Conservation (phyloP, 1,140 invertebrate genomes). For the Oedothorax gibbosus region DNA sequence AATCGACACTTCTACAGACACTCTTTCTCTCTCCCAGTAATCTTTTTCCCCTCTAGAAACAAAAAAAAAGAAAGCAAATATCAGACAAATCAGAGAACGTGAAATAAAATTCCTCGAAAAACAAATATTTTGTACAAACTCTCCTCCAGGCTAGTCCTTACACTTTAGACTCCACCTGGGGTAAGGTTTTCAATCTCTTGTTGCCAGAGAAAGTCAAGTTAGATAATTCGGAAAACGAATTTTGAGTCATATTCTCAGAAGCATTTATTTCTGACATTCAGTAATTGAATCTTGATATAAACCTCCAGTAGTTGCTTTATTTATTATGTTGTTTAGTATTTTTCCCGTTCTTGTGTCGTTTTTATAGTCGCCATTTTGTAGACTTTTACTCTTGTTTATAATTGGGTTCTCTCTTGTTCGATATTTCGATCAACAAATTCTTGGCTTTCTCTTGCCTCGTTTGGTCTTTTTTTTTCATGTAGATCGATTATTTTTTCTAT, state of each 20-base stretch:
- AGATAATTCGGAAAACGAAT: conserved; percentile 37
- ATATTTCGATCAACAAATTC: conserved; percentile 19
- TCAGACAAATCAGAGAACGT: background rate
- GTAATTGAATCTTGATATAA: conserved; percentile 55
- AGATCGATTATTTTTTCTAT: no score
- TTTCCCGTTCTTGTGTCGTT: background rate
- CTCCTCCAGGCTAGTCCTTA: background rate
- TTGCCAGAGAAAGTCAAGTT: background rate
- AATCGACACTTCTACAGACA: no score
- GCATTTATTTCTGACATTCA: conserved; percentile 54
- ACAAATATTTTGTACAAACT: conserved; percentile 4
- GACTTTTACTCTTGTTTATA: conserved; percentile 26
- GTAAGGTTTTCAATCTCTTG: conserved; percentile 27
- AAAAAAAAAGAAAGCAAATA: background rate
- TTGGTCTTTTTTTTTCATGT: background rate
- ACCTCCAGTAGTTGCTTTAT: conserved; percentile 1
- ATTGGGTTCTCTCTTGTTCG: conserved; percentile 26
- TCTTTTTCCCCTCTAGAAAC: background rate
- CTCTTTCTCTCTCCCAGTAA: background rate
- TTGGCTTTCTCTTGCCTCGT: background rate
- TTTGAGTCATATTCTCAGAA: conserved; percentile 35
- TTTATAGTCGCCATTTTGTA: conserved; percentile 24
- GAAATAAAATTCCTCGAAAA: conserved; percentile 4
- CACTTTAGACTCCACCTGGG: background rate
- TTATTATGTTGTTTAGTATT: conserved; percentile 5